Evolutionary conservation across 2,888 invertebrate genomes (phyloP).

Genomic region (Lasiommata megera): DNA sequence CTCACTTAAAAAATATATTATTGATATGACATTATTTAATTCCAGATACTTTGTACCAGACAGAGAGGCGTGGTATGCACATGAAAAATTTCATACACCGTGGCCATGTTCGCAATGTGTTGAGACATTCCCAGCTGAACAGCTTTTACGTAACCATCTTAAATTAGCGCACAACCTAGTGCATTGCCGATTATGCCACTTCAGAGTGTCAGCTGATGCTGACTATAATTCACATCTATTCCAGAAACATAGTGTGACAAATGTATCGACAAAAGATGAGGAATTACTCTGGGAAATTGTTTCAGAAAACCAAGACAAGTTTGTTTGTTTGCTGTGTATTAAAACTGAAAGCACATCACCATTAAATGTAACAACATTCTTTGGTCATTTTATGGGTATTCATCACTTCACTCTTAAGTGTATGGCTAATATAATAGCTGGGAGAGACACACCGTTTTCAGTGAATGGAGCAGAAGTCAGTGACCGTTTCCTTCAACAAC

Average conservation of each 20-base stretch:
- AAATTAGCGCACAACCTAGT: conserved; percentile 58
- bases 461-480: conserved; percentile 68
- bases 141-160: conserved; percentile 55
- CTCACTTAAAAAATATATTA: no score
- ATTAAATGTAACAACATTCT: conserved; percentile 45
- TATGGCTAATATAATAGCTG: conserved; percentile 59
- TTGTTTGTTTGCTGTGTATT: conserved; percentile 61
- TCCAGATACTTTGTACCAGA: conserved; percentile 71
- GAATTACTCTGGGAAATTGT: conserved; percentile 63
- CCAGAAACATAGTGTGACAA: conserved; percentile 66
- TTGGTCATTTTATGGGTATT: conserved; percentile 69
- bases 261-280: conserved; percentile 50
- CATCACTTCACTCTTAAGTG: conserved; percentile 74
- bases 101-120: conserved; percentile 75
- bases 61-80: conserved; percentile 59
- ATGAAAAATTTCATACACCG: conserved; percentile 65
- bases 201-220: conserved; percentile 61
- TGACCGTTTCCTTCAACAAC: conserved; percentile 55
- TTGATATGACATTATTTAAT: conserved; percentile 24
- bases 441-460: conserved; percentile 58
- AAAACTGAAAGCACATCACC: conserved; percentile 47
- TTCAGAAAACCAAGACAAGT: conserved; percentile 51
- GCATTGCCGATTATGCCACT: conserved; percentile 70
- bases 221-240: conserved; percentile 62
- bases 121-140: conserved; percentile 56